These are phyloP conservation scores for Accipiter virgatus DNA, from an alignment of 2,113 vertebrate genomes.

Conservation along the genomic window DNA sequence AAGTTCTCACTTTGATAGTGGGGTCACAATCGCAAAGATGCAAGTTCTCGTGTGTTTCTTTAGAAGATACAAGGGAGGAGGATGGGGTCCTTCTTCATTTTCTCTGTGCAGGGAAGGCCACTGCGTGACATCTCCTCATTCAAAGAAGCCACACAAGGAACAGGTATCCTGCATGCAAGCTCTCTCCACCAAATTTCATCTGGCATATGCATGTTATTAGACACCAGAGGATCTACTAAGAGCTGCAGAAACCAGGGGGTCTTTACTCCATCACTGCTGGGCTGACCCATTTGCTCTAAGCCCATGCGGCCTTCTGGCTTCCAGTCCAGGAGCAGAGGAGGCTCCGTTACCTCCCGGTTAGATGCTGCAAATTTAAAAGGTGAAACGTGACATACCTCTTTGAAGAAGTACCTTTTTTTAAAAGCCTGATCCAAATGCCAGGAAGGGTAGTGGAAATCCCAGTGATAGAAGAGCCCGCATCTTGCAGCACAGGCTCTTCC, in stretches of 20 bases:
- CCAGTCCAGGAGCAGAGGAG: not conserved
- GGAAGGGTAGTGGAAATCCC: not conserved
- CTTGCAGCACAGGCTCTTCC: not conserved
- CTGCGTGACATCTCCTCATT: rapidly evolving
- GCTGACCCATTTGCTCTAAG: not conserved
- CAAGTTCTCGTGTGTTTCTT: not conserved
- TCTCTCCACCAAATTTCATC: not conserved
- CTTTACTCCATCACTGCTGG: not conserved
- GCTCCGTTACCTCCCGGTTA: not conserved
- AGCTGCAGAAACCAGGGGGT: not conserved
- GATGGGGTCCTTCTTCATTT: not conserved
- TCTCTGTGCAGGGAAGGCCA: not conserved
- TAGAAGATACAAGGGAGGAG: not conserved
- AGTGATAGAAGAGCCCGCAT: not conserved
- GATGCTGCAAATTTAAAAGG: not conserved
- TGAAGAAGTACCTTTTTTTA: not conserved
- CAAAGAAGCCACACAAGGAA: not conserved
- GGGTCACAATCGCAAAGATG: not conserved
- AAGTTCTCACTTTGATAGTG: not conserved
- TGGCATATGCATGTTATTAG: not conserved
- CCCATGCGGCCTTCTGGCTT: not conserved
- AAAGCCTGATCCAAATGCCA: not conserved
- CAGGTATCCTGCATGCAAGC: not conserved
- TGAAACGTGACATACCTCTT: not conserved
- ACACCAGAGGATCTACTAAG: not conserved